A percentile compares a stretch with the other conserved stretches of the same genome.
phyloP scores from a whole-genome alignment of 2,888 invertebrate species.

The Alentia gelatinosa region DNA sequence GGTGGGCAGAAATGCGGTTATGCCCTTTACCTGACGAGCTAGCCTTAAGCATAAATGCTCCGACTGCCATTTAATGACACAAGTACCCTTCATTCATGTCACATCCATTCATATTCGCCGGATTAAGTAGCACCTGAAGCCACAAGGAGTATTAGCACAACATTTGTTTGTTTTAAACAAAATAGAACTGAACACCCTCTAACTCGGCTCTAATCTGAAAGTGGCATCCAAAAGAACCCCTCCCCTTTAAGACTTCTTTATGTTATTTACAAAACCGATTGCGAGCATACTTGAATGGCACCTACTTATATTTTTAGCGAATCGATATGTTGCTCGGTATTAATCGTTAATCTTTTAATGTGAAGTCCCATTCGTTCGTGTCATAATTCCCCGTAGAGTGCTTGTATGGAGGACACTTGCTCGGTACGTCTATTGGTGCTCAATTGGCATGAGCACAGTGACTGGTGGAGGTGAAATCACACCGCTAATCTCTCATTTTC shows the following conservation, averaged over 20 bases:
- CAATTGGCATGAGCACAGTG: background rate
- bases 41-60: background rate
- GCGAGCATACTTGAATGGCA: background rate
- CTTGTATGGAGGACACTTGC: constrained; percentile 1
- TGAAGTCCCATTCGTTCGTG: background rate
- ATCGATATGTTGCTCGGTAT: background rate
- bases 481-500: background rate
- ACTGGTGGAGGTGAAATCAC: background rate
- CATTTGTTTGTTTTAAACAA: constrained; percentile 34
- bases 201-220: background rate
- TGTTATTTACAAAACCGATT: background rate
- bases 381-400: background rate
- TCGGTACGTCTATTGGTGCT: background rate
- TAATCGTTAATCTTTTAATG: constrained; percentile 42
- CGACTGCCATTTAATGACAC: constrained; percentile 6
- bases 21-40: background rate
- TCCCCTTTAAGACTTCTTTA: background rate
- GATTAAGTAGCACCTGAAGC: constrained; percentile 21
- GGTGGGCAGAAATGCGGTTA: background rate
- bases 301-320: background rate
- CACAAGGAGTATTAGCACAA: background rate
- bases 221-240: background rate
- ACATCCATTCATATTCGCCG: background rate
- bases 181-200: background rate
- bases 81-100: constrained; percentile 17